Base-by-base conservation (phyloP, 1,140 invertebrate species). In the Cydia strobilella region DNA sequence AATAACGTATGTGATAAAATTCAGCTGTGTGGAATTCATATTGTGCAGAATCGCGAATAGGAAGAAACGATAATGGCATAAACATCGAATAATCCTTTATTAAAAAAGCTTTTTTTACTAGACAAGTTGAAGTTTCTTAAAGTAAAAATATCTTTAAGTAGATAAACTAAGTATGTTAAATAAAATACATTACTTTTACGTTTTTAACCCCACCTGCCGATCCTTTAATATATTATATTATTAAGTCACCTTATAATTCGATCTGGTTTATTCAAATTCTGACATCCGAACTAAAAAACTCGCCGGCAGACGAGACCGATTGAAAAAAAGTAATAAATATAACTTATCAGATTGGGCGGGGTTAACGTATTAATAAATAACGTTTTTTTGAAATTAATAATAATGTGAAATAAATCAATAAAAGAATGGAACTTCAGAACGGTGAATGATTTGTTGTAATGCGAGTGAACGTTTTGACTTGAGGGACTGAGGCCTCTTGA, bases 361-460 rank as follows among this genome's bases (percentile, higher is more conserved):
- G 78, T 85, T 86, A 87, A 90, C 84, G 85, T 88, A 88, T 90
- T 86, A 87, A 90, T 90, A 92, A 88, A 89, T 89, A 90, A 90
- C 85, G 76, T 81, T 78, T 80, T 80, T 80, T 82, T 82, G 76
- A 84, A 89, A 89, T 89, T 90, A 92, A 87, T 91, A 91, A 90
- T 91, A 91, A 91, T 90, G 84, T 80, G 84, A 84, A 90, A 92
- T 92, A 92, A 92, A 91, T 92, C 89, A 92, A 91, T 92, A 90
- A 87, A 86, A 87, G 88, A 90, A 90, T 90, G 87, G 90, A 87
- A 90, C 86, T 86, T 90, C 84, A 80, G 87, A 83, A 84, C 81
- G 80, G 77, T 87, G 88, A 90, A 91, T 90, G 87, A 91, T 90
- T 89, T 90, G 87, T 91, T 86, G 85, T 90, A 86, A 89, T 87